Evolutionary conservation across 37 sponge, comb jelly and placozoan genomes (phyloP).

Genomic region (Ephydatia muelleri): DNA sequence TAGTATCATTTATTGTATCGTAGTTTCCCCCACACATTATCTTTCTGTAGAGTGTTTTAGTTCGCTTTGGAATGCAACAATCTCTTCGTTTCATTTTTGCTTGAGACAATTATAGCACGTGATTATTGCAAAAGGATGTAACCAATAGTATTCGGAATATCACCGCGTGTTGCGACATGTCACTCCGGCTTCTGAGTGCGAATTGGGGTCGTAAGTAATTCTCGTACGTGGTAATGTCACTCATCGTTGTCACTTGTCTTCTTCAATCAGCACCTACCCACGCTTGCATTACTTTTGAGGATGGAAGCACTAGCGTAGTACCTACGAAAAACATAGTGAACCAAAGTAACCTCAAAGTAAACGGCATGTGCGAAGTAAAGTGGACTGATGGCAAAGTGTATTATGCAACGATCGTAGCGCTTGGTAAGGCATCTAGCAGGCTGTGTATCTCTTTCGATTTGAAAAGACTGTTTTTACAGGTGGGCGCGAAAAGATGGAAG

Average conservation of each 20-base stretch:
- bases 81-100: neutral
- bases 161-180: too few species aligned
- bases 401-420: neutral
- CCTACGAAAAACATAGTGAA: neutral
- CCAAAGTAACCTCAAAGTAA: neutral
- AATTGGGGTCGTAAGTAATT: neutral
- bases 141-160: neutral
- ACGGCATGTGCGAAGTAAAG: neutral
- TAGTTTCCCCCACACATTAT: neutral
- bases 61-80: neutral
- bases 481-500: conserved; percentile 1
- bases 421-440: neutral
- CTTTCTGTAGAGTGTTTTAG: neutral
- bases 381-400: neutral
- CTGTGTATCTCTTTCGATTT: neutral
- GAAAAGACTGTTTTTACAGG: neutral
- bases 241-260: conserved; percentile 1
- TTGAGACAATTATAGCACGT: conserved; percentile 1
- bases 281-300: neutral
- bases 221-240: neutral
- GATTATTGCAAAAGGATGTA: neutral
- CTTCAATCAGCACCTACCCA: neutral
- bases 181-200: neutral
- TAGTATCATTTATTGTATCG: neutral
- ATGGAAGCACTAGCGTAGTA: neutral